These are phyloP conservation scores for Chaenogobius annularis DNA, from an alignment of 2,113 vertebrate genomes.

Conservation along the genomic window DNA sequence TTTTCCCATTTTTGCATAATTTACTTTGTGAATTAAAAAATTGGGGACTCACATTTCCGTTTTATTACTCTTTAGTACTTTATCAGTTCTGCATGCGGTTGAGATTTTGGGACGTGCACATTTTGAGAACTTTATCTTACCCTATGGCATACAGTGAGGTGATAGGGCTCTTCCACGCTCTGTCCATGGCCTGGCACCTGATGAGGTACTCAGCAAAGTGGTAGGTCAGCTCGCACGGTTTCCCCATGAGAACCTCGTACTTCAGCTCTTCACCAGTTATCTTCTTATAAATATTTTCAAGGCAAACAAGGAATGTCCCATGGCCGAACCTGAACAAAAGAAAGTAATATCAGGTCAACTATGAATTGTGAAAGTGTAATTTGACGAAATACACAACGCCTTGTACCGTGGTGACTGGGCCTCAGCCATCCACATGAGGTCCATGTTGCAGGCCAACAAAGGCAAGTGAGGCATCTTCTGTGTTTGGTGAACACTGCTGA, in stretches of 20 bases:
- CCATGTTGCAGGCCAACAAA: constrained; percentile 89
- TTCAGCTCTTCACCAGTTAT: constrained; percentile 88
- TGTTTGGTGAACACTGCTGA: constrained; percentile 71
- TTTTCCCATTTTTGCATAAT: too few species aligned
- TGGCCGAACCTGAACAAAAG: constrained; percentile 83
- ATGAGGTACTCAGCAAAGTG: constrained; percentile 88
- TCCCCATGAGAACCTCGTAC: constrained; percentile 88
- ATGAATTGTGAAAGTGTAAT: not conserved
- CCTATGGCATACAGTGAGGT: constrained; percentile 87
- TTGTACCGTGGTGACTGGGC: constrained; percentile 84
- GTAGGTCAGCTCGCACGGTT: constrained; percentile 88
- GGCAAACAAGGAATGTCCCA: constrained; percentile 87
- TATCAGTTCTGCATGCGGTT: too few species aligned
- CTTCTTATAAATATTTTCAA: constrained; percentile 94
- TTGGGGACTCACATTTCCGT: too few species aligned
- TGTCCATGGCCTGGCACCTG: constrained; percentile 77
- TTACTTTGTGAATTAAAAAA: too few species aligned
- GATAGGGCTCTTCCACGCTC: constrained; percentile 81
- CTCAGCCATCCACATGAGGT: constrained; percentile 93
- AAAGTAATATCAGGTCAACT: not conserved
- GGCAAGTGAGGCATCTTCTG: constrained; percentile 80
- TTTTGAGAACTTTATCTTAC: constrained; percentile 62
- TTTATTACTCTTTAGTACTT: too few species aligned
- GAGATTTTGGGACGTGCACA: too few species aligned
- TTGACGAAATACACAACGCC: not conserved